Evolutionary conservation across 2,797 vertebrate genomes (phyloP), one percentile per base, ranked within the genome.

Genomic region (Coranthus polyacanthus): DNA sequence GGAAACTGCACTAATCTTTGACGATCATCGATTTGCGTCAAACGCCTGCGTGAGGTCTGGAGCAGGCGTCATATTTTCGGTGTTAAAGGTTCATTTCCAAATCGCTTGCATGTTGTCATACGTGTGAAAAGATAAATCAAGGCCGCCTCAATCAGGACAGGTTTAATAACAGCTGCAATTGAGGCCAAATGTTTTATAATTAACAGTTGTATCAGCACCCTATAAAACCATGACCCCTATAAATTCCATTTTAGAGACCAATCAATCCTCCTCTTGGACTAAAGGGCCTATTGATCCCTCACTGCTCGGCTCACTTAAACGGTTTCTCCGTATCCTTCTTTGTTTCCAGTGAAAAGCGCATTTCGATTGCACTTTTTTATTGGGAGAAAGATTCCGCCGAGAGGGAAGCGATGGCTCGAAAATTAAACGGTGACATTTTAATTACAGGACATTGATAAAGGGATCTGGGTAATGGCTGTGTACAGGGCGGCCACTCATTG

Each of bases 381-480:
- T 94, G 94, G 93, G 92, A 91, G 86, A 92, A 92, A 94, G 94
- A 95, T 93, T 95, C 94, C 92, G 92, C 91, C 91, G 91, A 94
- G 93, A 91, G 94, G 79, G 90, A 90, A 88, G 86, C 91, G 80
- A 84, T 83, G 91, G 92, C 90, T 94, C 86, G 91, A 93, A 95
- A 96, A 97, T 96, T 93, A 96, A 96, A 95, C 90, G 91, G 92
- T 96, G 96, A 97, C 96, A 96, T 95, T 97, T 97, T 97, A 97
- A 97, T 97, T 95, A 96, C 96, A 94, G 94, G 94, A 94, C 95
- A 95, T 95, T 96, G 95, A 96, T 94, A 95, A 95, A 95, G 90
- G 93, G 89, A 93, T 87, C 70, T 80, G 77, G 89, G 84, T 89
- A 85, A 92, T 90, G 91, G 88, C 88, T 79, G 87, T 85, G 85